phyloP scores from a whole-genome alignment of 2,888 invertebrate species.

The Seladonia tumulorum region DNA sequence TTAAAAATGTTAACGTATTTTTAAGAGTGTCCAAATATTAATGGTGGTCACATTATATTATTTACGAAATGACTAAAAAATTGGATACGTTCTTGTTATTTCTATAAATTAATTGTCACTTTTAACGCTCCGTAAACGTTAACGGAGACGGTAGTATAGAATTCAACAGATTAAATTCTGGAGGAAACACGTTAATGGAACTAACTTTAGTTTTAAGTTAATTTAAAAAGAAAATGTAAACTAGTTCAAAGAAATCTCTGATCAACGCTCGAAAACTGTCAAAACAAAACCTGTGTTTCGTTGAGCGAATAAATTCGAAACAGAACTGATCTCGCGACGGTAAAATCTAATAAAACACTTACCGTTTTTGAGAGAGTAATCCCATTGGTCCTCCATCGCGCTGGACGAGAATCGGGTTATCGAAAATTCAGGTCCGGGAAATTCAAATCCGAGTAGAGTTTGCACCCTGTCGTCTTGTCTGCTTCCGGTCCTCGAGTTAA shows the following conservation, averaged over 20 bases:
- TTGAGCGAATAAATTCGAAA: not conserved
- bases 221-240: not conserved
- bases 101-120: too few species aligned
- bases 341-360: slow-evolving; percentile 80
- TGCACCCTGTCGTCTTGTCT: slow-evolving; percentile 81
- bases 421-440: slow-evolving; percentile 81
- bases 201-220: too few species aligned
- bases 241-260: not conserved
- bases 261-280: not conserved
- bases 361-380: slow-evolving; percentile 87
- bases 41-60: too few species aligned
- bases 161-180: too few species aligned
- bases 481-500: slow-evolving; percentile 48
- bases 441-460: slow-evolving; percentile 82
- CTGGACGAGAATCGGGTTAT: slow-evolving; percentile 56
- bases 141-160: too few species aligned
- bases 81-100: too few species aligned
- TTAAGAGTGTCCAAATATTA: too few species aligned
- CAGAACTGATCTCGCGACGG: not conserved
- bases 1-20: too few species aligned
- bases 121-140: too few species aligned
- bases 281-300: not conserved
- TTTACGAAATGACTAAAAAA: too few species aligned
- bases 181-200: too few species aligned
- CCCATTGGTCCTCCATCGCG: slow-evolving; percentile 85